Conservation (phyloP, 2,888 invertebrate species). For the Leptopterna dolabrata region DNA sequence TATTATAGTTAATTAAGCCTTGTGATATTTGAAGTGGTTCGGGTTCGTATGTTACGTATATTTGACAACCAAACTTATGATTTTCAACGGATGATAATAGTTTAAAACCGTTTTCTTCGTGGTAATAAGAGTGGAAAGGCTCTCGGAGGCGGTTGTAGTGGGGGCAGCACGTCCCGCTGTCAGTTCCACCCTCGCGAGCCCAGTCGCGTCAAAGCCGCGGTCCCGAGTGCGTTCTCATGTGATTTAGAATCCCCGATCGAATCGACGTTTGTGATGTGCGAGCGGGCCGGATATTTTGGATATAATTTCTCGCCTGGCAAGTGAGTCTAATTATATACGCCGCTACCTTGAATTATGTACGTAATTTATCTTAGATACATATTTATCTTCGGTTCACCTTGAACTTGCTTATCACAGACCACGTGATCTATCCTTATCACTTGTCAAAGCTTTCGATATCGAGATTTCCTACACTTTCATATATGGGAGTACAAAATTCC, state of each 20-base stretch:
- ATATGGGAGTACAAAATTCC: not conserved
- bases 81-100: too few relatives aligned
- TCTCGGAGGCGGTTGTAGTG: not conserved
- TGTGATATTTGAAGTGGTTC: too few relatives aligned
- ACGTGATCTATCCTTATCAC: not conserved
- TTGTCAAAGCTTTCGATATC: not conserved
- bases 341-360: too few relatives aligned
- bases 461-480: not conserved
- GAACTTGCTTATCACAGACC: not conserved
- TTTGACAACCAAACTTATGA: too few relatives aligned
- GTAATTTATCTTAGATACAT: too few relatives aligned
- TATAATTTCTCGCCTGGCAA: not conserved
- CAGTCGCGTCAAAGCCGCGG: slow-evolving; percentile 2
- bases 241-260: not conserved
- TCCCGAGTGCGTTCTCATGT: not conserved
- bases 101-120: too few relatives aligned
- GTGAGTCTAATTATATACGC: not conserved
- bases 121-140: too few relatives aligned
- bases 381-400: not conserved
- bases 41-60: too few relatives aligned
- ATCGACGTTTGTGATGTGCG: not conserved
- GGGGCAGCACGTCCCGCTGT: not conserved
- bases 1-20: too few relatives aligned
- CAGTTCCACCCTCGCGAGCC: not conserved
- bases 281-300: not conserved